Base-by-base conservation (phyloP, 2,797 vertebrate species). In the Argentina silus region DNA sequence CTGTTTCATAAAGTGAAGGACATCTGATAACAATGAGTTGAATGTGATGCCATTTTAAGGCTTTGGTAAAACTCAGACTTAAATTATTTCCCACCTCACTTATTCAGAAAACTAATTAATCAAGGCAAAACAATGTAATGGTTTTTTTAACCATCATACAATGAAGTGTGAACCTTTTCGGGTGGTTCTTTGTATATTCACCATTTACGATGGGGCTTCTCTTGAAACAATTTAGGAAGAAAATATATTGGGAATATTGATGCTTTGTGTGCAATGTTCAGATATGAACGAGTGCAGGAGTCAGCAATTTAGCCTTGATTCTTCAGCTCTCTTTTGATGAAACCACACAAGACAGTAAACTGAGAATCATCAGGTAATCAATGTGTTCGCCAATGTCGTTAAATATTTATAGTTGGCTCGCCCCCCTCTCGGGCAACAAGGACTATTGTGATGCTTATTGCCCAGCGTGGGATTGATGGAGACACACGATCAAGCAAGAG, bases 381-480 rank as follows among this genome's bases (percentile, higher is more conserved):
- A 56, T 70, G 70, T 56, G 67, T 64, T 42, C 68, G 12, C 14
- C 60, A 51, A 64, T 73, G 27, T 65, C 44, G 51, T 78, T 70
- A 60, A 73, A 60, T 67, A 73, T 61, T 70, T 7, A 74, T 15
- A 17, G 17, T n/a, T 48, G 27, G 27, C 27, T 48, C 61, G 23
- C 27, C 70, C 15, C 50, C 43, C 36, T 43, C 68, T 19, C 8
- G 19, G 73, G 60, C 70, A 71, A 81, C 80, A 72, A 76, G 75
- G 77, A 73, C 75, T 79, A 93, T 94, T 92, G 89, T 92, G 79
- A 92, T 90, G 88, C 84, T 86, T 88, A 87, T 89, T 80, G 85
- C 89, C 79, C 91, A 89, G 89, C 88, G 69, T 81, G 92, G 80
- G 84, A 81, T 51, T 83, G 86, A 92, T 91, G 89, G 80, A 90